These are phyloP conservation scores for Pterostichus madidus DNA, from an alignment of 2,888 invertebrate species.

Conservation along the genomic window DNA sequence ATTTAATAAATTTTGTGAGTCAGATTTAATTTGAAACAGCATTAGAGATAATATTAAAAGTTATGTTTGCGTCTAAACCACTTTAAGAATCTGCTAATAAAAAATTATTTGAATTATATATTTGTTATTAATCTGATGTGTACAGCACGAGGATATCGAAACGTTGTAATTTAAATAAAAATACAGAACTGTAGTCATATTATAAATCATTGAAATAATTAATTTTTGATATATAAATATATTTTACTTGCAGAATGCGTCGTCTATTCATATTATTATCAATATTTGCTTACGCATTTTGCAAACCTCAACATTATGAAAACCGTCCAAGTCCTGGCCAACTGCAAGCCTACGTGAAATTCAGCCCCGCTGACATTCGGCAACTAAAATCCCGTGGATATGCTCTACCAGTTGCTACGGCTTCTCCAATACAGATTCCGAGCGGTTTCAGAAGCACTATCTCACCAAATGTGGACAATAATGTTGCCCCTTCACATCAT, in stretches of 20 bases:
- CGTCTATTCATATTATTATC: constrained; percentile 66
- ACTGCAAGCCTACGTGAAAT: constrained; percentile 68
- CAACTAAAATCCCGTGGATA: constrained; percentile 70
- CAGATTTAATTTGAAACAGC: too few species aligned
- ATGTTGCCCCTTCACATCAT: constrained; percentile 68
- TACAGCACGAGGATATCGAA: too few species aligned
- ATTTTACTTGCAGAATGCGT: constrained; percentile 63
- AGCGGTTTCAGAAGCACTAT: constrained; percentile 54
- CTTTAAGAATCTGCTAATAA: too few species aligned
- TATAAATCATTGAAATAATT: too few species aligned
- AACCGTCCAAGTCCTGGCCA: constrained; percentile 60
- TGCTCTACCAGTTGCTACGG: constrained; percentile 69
- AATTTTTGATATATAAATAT: too few species aligned
- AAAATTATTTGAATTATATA: too few species aligned
- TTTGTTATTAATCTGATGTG: too few species aligned
- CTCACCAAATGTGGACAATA: constrained; percentile 57
- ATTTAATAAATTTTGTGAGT: too few species aligned
- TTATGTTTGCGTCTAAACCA: too few species aligned
- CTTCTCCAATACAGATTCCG: constrained; percentile 36
- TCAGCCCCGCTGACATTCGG: constrained; percentile 68
- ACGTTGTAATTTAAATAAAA: too few species aligned
- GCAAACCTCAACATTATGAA: constrained; percentile 67
- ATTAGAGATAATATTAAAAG: too few species aligned
- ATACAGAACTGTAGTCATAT: too few species aligned
- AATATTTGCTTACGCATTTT: constrained; percentile 59